phyloP scores from a whole-genome alignment of 2,888 invertebrate genomes.

The Autographa gamma region DNA sequence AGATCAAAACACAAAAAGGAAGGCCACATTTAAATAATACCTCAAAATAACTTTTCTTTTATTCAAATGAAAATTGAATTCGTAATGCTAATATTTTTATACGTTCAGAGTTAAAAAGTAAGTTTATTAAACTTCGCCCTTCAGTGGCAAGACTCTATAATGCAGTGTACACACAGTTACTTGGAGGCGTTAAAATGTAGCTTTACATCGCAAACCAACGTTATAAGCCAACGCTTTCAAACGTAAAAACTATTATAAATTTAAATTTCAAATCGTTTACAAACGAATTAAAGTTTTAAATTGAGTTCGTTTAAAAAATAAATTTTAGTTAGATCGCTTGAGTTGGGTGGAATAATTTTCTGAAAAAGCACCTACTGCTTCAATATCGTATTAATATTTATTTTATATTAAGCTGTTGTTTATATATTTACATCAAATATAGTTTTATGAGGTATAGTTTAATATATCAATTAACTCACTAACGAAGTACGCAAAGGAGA shows the following conservation, averaged over 20 bases:
- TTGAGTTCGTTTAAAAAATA: conserved; percentile 50
- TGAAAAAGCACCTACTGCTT: too few relatives aligned
- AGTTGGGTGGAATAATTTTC: neutral
- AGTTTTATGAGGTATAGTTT: too few relatives aligned
- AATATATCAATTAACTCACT: too few relatives aligned
- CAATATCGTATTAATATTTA: too few relatives aligned
- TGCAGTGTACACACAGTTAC: conserved; percentile 24
- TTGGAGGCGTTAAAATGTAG: conserved; percentile 40
- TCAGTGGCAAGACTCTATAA: conserved; percentile 35
- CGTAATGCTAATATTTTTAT: conserved; percentile 56
- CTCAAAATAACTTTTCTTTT: conserved; percentile 34
- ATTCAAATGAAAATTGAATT: conserved; percentile 55
- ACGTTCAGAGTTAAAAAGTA: conserved; percentile 48
- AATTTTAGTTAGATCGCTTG: conserved; percentile 22
- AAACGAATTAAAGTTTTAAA: conserved; percentile 53
- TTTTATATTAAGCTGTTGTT: too few relatives aligned
- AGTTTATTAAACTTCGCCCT: conserved; percentile 53
- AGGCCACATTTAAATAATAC: conserved; percentile 39
- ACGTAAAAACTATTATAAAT: conserved; percentile 32
- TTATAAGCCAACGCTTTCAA: conserved; percentile 43
- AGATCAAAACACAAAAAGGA: conserved; percentile 1
- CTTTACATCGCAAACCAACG: conserved; percentile 32
- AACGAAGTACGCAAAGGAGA: too few relatives aligned
- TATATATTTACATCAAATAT: too few relatives aligned
- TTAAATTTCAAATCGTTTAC: conserved; percentile 41